Conservation (phyloP, 30 jellyfish, hydroid and myxozoan species). For the Sanderia malayensis region DNA sequence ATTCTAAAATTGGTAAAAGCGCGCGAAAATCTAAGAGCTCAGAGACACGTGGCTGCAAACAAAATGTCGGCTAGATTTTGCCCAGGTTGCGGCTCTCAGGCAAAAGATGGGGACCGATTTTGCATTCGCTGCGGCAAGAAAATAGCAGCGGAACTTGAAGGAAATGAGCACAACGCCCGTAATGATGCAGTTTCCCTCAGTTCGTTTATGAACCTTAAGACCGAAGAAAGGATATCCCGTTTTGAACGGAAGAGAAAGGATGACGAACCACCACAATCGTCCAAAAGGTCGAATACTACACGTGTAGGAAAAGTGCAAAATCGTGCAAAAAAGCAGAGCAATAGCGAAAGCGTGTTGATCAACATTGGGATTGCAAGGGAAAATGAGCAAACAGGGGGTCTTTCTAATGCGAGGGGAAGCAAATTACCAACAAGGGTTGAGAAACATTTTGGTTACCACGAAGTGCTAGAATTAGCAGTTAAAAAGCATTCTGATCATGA, state of each 20-base stretch:
- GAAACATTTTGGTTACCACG: background rate
- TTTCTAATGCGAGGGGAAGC: conserved; percentile 14
- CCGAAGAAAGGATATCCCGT: conserved; percentile 27
- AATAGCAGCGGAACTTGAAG: background rate
- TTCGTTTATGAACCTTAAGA: background rate
- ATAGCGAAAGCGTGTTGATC: conserved; percentile 4
- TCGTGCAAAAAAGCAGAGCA: background rate
- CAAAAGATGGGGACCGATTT: background rate
- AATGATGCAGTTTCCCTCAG: background rate
- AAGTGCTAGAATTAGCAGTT: conserved; percentile 4
- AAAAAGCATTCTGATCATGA: conserved; percentile 38
- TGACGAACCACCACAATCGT: no score
- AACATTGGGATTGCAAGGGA: background rate
- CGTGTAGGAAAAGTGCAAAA: background rate
- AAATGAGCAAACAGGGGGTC: background rate
- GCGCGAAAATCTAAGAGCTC: no score
- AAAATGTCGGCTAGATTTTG: no score
- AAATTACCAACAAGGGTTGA: conserved; percentile 9
- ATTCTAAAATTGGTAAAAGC: no score
- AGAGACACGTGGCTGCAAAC: no score
- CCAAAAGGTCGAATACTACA: background rate
- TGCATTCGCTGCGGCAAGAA: conserved; percentile 9
- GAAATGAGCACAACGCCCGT: background rate
- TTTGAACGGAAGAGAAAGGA: background rate
- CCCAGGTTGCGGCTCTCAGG: conserved; percentile 9